Evolutionary conservation across 2,888 invertebrate genomes (phyloP).

Genomic region (Scelioninae gen. 1): DNA sequence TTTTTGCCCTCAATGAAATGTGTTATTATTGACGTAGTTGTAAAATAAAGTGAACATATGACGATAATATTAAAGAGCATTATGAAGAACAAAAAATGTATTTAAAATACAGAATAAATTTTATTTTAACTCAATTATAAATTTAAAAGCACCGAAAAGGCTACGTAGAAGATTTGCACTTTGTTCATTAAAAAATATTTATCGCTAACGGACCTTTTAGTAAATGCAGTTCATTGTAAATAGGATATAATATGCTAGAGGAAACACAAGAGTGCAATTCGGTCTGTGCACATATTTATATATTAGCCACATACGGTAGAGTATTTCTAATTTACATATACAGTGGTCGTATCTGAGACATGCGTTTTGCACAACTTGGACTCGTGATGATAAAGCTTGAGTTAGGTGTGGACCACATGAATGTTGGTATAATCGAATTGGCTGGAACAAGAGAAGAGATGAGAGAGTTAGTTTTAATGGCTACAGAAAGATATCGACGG

Average conservation of each 20-base stretch:
- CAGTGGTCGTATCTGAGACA: conserved; percentile 16
- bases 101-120: no score
- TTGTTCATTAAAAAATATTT: conserved; percentile 20
- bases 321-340: conserved; percentile 30
- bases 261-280: conserved; percentile 5
- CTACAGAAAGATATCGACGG: conserved; percentile 19
- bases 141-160: no score
- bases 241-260: conserved; percentile 20
- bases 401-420: conserved; percentile 24
- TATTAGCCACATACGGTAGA: conserved; percentile 7
- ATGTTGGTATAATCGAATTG: conserved; percentile 25
- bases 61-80: no score
- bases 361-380: conserved; percentile 18
- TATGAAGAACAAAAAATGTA: no score
- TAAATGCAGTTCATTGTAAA: conserved; percentile 10
- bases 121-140: no score
- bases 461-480: conserved; percentile 20
- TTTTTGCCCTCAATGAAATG: no score
- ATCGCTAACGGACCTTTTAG: conserved; percentile 3
- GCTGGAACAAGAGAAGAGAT: conserved; percentile 12
- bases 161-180: neutral
- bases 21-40: no score
- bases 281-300: conserved; percentile 18
- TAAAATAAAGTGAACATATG: no score
- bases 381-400: conserved; percentile 15